A percentile compares a stretch with the other conserved stretches of the same genome.
Evolutionary conservation across 2,113 vertebrate genomes (phyloP).

Genomic region (Empidonax alnorum): DNA sequence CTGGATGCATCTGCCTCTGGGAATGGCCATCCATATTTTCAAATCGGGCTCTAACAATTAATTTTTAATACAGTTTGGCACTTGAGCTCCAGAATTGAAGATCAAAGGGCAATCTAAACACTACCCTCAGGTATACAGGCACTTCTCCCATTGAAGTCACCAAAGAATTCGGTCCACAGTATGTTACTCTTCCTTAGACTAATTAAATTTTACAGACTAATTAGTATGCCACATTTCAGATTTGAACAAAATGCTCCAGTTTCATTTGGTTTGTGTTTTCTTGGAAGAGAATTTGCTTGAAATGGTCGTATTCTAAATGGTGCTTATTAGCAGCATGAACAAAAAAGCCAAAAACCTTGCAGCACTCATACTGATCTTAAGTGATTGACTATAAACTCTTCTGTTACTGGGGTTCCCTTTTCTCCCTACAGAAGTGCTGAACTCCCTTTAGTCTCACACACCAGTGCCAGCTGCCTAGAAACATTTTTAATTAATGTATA

Average conservation of each 20-base stretch:
- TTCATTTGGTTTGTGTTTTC: neutral
- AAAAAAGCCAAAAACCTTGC: neutral
- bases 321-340: neutral
- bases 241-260: slow-evolving; percentile 5
- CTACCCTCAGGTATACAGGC: neutral
- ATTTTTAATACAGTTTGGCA: slow-evolving; percentile 16
- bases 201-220: slow-evolving; percentile 41
- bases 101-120: slow-evolving; percentile 28
- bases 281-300: neutral
- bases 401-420: neutral
- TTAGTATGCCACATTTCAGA: neutral
- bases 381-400: neutral
- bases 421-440: neutral
- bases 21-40: neutral
- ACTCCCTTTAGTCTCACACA: neutral
- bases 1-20: neutral
- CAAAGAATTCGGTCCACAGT: neutral
- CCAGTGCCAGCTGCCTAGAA: slow-evolving; percentile 6
- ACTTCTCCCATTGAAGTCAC: neutral
- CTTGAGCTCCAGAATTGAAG: slow-evolving; percentile 27
- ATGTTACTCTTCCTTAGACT: neutral
- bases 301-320: neutral
- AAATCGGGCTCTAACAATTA: neutral
- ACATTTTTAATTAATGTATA: slow-evolving; percentile 59
- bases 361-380: neutral